These are phyloP conservation scores for Channa striata DNA, from an alignment of 2,797 vertebrate genomes.

Conservation along the genomic window DNA sequence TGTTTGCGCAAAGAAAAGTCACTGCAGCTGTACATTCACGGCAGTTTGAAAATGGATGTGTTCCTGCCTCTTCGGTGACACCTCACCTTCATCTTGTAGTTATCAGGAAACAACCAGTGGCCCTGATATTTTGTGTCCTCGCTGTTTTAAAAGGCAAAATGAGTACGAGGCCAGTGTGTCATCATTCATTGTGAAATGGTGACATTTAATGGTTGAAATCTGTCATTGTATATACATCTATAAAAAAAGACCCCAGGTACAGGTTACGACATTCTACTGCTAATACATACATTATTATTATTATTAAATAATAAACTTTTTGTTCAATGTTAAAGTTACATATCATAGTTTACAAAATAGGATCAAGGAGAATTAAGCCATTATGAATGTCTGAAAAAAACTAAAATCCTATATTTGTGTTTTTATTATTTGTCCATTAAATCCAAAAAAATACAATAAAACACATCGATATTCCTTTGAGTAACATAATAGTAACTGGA, in stretches of 20 bases:
- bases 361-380: constrained; percentile 86
- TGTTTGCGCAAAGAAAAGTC: background rate
- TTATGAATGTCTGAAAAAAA: constrained; percentile 82
- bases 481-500: constrained; percentile 84
- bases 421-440: constrained; percentile 82
- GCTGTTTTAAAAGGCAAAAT: constrained; percentile 22
- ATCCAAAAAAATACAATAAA: constrained; percentile 75
- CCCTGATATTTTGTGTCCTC: background rate
- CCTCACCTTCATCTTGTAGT: background rate
- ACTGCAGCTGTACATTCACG: background rate
- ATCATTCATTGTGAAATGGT: constrained; percentile 95
- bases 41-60: background rate
- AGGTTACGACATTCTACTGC: constrained; percentile 92
- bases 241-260: constrained; percentile 98
- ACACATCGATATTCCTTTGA: constrained; percentile 81
- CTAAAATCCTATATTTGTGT: constrained; percentile 83
- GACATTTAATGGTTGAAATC: constrained; percentile 97
- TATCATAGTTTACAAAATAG: constrained; percentile 92
- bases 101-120: background rate
- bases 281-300: constrained; percentile 90
- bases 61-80: background rate
- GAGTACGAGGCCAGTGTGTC: constrained; percentile 53
- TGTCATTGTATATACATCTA: constrained; percentile 99
- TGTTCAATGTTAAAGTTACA: constrained; percentile 90
- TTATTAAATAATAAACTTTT: constrained; percentile 92